phyloP scores from a whole-genome alignment of 2,888 invertebrate genomes.

The Oscheius sp. region DNA sequence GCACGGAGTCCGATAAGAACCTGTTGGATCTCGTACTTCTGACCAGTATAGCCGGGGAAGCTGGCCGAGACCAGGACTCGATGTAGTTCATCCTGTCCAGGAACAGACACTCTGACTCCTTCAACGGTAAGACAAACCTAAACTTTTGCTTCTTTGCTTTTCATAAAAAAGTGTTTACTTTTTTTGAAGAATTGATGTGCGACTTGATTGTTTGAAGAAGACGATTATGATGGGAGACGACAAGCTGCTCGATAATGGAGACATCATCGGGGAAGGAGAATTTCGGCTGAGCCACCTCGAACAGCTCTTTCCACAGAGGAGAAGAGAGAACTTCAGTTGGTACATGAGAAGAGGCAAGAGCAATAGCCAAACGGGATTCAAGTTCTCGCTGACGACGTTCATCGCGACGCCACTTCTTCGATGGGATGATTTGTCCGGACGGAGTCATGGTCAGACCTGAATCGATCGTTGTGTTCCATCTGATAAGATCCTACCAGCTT shows the following conservation, averaged over 20 bases:
- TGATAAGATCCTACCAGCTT: constrained; percentile 38
- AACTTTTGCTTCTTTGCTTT: background rate
- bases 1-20: constrained; percentile 52
- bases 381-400: constrained; percentile 52
- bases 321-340: constrained; percentile 50
- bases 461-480: background rate
- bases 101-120: constrained; percentile 12
- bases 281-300: constrained; percentile 66
- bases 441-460: constrained; percentile 45
- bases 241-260: constrained; percentile 45
- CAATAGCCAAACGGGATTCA: constrained; percentile 41
- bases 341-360: constrained; percentile 52
- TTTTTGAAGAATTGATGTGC: constrained; percentile 31
- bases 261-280: constrained; percentile 58
- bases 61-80: constrained; percentile 41
- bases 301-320: constrained; percentile 61
- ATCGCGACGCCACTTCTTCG: constrained; percentile 67
- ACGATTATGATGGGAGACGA: constrained; percentile 37
- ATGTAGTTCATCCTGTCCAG: constrained; percentile 25
- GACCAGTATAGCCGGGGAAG: constrained; percentile 41
- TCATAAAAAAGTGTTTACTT: constrained; percentile 21
- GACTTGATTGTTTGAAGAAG: constrained; percentile 44
- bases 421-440: constrained; percentile 49
- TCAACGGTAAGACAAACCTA: constrained; percentile 30
- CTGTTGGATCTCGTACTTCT: constrained; percentile 46